Evolutionary conservation across 2,888 invertebrate species (phyloP), one percentile per base, ranked within the genome.

Genomic region (Dynastes tityus): DNA sequence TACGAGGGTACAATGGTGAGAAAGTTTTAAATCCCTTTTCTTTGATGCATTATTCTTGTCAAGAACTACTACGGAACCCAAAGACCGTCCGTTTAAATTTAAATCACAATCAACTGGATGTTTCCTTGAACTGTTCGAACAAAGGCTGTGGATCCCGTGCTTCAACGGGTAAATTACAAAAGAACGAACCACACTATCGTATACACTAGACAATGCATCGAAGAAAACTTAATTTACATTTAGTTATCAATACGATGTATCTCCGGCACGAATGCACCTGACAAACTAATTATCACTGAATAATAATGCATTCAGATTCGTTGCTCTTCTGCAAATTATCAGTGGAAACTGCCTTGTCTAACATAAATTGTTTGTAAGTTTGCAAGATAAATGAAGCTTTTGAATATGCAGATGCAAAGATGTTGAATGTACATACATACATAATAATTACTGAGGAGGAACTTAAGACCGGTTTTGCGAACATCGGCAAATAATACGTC

Each of bases 371-470:
- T 51, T 51, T 68, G 68, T 53, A 68, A 68, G 68, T 68, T 68
- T 6, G 27, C 16, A 68, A 68, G 68, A 68, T 68, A 68, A 68
- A 68, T 51, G 51, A 32, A 51, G 51, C 51, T 53, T 51, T 68
- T 68, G 68, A 68, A 68, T 68, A 68, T 68, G 68, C 68, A 51
- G 68, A 68, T 29, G 22, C 51, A 53, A 68, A 68, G 68, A 68
- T 68, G 68, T 51, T 68, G 68, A 53, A 51, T 27, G 27, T 49
- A 68, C 27, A 68, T 53, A 68, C 68, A 29, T 68, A 68, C 68
- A 68, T 68, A 51, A 51, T 68, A 51, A 68, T 68, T 68, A 27
- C 68, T 29, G 29, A 11, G 68, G 51, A 68, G 5, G 29, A 68
- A 68, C 68, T 67, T 67, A 22, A n/a, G 40, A n/a, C n/a, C 5